Conservation (phyloP, 2,113 vertebrate genomes). For the Neomonachus schauinslandi region DNA sequence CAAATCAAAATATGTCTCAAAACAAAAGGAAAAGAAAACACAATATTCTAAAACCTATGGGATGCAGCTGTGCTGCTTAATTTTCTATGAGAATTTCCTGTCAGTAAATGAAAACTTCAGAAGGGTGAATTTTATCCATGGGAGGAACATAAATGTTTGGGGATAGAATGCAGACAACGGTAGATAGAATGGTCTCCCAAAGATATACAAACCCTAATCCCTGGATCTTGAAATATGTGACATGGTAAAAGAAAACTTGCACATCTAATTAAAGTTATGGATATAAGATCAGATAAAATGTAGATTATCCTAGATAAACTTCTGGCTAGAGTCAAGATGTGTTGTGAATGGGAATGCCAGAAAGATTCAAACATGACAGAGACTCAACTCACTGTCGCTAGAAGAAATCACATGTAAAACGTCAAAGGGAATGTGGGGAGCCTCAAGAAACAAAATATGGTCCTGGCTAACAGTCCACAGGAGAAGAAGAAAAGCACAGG, state of each 20-base stretch:
- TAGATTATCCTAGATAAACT: neutral
- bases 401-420: neutral
- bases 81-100: neutral
- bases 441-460: neutral
- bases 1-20: neutral
- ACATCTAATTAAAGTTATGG: neutral
- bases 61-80: neutral
- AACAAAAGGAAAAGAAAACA: neutral
- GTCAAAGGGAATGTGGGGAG: neutral
- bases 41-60: neutral
- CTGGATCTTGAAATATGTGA: neutral
- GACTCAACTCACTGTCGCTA: neutral
- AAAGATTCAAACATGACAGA: neutral
- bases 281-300: neutral
- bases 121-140: neutral
- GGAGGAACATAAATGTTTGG: neutral
- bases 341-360: neutral
- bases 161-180: rapidly evolving
- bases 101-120: neutral
- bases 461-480: neutral
- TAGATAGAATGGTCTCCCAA: neutral
- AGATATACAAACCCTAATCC: neutral
- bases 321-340: neutral
- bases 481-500: neutral
- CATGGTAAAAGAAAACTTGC: neutral